phyloP scores from a whole-genome alignment of 2,888 invertebrate genomes.

The Leucoma salicis region DNA sequence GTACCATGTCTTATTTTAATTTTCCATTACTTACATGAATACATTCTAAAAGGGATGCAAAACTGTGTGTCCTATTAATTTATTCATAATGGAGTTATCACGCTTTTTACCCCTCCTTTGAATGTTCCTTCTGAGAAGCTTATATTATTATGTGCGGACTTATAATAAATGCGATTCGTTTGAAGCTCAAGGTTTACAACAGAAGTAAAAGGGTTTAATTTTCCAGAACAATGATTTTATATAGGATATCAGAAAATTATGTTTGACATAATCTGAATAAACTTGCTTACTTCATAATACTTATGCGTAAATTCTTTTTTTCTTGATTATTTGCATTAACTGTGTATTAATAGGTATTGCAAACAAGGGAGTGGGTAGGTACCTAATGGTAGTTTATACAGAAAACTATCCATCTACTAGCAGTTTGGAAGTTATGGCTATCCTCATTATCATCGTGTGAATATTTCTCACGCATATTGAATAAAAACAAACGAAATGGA shows the following conservation, averaged over 20 bases:
- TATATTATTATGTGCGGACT: background rate
- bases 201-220: slow-evolving; percentile 11
- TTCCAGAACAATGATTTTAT: slow-evolving; percentile 19
- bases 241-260: slow-evolving; percentile 4
- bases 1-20: no score
- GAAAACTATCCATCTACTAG: no score
- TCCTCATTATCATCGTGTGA: no score
- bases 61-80: slow-evolving; percentile 25
- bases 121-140: slow-evolving; percentile 1
- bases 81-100: slow-evolving; percentile 17
- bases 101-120: slow-evolving; percentile 2
- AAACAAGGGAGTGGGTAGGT: no score
- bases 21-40: slow-evolving; percentile 56
- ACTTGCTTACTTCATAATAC: no score
- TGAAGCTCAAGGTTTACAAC: slow-evolving; percentile 6
- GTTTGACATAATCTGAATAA: background rate
- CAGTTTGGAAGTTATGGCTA: no score
- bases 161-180: slow-evolving; percentile 5
- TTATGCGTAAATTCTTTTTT: no score
- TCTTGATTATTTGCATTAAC: no score
- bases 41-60: slow-evolving; percentile 36
- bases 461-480: no score
- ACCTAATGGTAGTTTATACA: no score
- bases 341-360: no score
- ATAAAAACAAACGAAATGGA: no score